Percentiles rank a stretch among this genome's conserved stretches.
These are phyloP conservation scores for Amphiura filiformis DNA, from an alignment of 35 echinoderm and acorn worm genomes.

Conservation along the genomic window DNA sequence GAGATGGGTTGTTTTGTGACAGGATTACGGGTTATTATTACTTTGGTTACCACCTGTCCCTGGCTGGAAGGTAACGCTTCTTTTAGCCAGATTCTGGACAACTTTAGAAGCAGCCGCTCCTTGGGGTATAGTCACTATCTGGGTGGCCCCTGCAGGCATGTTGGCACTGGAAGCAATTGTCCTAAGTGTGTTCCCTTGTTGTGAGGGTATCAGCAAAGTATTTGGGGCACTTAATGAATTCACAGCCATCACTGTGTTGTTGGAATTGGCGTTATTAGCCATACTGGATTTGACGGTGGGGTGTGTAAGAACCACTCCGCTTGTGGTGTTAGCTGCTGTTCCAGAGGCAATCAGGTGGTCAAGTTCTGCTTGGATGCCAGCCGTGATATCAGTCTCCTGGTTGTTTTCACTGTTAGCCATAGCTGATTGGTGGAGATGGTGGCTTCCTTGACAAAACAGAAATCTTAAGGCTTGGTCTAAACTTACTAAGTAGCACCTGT, in stretches of 20 bases:
- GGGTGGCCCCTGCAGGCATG: not conserved
- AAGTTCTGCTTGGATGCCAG: conserved; percentile 42
- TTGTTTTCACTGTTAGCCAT: not conserved
- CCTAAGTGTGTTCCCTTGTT: not conserved
- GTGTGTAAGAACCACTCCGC: not conserved
- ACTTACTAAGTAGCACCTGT: no score
- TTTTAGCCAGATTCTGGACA: conserved; percentile 53
- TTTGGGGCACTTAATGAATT: not conserved
- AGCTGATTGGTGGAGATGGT: conserved; percentile 4
- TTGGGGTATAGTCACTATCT: conserved; percentile 17
- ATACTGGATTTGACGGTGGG: not conserved
- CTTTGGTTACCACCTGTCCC: conserved; percentile 75
- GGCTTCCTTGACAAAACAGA: no score
- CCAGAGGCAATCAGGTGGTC: conserved; percentile 1
- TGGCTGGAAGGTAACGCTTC: conserved; percentile 26
- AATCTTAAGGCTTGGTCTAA: no score
- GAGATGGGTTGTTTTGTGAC: conserved; percentile 48
- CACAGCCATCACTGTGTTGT: not conserved
- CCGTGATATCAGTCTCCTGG: conserved; percentile 12
- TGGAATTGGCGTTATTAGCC: not conserved
- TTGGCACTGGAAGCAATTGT: conserved; percentile 1
- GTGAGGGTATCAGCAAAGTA: not conserved
- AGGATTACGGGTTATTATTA: conserved; percentile 83
- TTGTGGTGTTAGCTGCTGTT: conserved; percentile 6
- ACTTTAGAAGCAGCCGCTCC: not conserved